A percentile compares a stretch with the other conserved stretches of the same genome.
These are phyloP conservation scores for Caenorhabditis macrosperma DNA, from an alignment of 2,888 invertebrate species.

Conservation along the genomic window DNA sequence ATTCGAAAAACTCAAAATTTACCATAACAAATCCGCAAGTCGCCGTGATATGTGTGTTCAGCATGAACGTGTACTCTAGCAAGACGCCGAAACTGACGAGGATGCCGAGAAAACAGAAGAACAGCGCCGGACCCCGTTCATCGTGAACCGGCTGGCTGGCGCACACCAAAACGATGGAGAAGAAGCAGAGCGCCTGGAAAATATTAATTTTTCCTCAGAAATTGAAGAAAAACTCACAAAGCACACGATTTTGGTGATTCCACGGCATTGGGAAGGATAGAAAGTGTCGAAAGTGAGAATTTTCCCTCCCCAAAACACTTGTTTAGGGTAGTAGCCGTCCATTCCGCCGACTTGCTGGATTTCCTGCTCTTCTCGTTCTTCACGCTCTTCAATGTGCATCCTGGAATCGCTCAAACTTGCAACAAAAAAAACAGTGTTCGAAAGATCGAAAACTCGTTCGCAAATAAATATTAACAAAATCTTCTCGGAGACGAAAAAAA, in stretches of 20 bases:
- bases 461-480: no score
- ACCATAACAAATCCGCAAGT: slow-evolving; percentile 68
- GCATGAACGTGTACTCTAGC: slow-evolving; percentile 70
- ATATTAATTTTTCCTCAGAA: not conserved
- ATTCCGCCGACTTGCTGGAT: not conserved
- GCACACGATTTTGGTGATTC: slow-evolving; percentile 71
- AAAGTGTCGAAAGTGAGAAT: slow-evolving; percentile 69
- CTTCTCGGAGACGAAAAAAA: no score
- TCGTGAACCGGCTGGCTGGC: slow-evolving; percentile 68
- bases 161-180: slow-evolving; percentile 62
- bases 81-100: slow-evolving; percentile 68
- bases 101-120: slow-evolving; percentile 69
- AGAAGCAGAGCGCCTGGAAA: slow-evolving; percentile 64
- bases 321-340: slow-evolving; percentile 46
- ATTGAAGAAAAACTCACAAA: slow-evolving; percentile 66
- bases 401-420: not conserved
- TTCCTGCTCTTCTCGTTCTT: slow-evolving; percentile 21
- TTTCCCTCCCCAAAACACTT: slow-evolving; percentile 54
- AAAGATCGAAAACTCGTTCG: no score
- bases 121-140: slow-evolving; percentile 71
- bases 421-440: no score
- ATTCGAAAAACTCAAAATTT: no score
- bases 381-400: slow-evolving; percentile 30
- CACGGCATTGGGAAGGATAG: slow-evolving; percentile 68
- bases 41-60: slow-evolving; percentile 67